These are phyloP conservation scores for Megaustenia siamemsis DNA, from an alignment of 2,888 invertebrate species.

Conservation along the genomic window DNA sequence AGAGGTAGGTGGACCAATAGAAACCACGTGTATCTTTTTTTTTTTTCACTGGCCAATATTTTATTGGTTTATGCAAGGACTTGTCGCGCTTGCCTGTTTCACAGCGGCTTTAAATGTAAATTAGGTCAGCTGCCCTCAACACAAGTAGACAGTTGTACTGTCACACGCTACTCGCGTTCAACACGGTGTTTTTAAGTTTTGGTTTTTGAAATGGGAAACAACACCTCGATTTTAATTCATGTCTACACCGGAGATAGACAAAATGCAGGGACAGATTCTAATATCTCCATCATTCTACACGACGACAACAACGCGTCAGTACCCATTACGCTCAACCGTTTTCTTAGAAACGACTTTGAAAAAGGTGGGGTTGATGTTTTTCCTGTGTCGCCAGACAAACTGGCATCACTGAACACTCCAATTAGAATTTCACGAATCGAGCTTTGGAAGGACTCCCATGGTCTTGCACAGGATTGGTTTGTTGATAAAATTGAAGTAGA, in stretches of 20 bases:
- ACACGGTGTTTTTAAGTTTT: too few species aligned
- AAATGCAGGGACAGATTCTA: constrained; percentile 80
- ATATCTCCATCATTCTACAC: constrained; percentile 78
- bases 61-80: too few species aligned
- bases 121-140: too few species aligned
- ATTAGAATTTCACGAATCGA: constrained; percentile 73
- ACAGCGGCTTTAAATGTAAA: too few species aligned
- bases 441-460: constrained; percentile 79
- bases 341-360: constrained; percentile 77
- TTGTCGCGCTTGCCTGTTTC: too few species aligned
- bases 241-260: constrained; percentile 81
- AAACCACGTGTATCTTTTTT: too few species aligned
- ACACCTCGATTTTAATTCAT: too few species aligned
- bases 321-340: constrained; percentile 76
- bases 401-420: constrained; percentile 53
- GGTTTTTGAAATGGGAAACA: too few species aligned
- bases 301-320: constrained; percentile 76
- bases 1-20: too few species aligned
- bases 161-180: too few species aligned
- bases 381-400: constrained; percentile 57
- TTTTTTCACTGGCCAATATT: too few species aligned
- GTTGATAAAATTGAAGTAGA: constrained; percentile 74
- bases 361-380: constrained; percentile 78
- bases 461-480: constrained; percentile 79
- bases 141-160: too few species aligned